Base-by-base conservation (phyloP, 2,113 vertebrate genomes). In the Sinocyclocheilus anshuiensis region DNA sequence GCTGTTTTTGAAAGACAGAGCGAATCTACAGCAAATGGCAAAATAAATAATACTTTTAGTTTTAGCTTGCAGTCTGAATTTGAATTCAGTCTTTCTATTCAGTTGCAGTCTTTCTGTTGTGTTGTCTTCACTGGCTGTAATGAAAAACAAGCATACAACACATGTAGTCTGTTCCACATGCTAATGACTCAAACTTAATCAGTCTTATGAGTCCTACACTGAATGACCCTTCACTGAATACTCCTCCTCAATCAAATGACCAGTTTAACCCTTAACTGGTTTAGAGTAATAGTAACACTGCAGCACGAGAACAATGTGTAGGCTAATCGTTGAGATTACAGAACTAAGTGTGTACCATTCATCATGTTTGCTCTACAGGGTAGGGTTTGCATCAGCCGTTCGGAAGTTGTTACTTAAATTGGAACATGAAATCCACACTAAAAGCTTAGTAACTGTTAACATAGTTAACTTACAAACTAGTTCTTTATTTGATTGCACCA, bases 331-430 rank as follows among this genome's bases (percentile, higher is more conserved):
- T 50, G 12, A 50, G 5, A 42, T 42, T 12, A 7, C 12, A 76
- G 10, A 50, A 0, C 1, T 75, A 39, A 24, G 13, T 0, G 6
- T 53, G 24, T 42, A 10, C 15, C 13, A 61, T 82, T 55, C 4
- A 33, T 12, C 33, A 29, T 57, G 61, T 87, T 69, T 77, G 24
- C 79, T 65, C 79, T 53, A n/a, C 48, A 5, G 61, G 11, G 61
- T 63, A 63, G 61, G n/a, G n/a, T 11, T 63, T 63, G 9, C n/a
- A 63, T 24, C n/a, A 26, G 61, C 61, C 4, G n/a, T 63, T 12
- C n/a, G 4, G 11, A 63, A 12, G n/a, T 26, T 63, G 10, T 63
- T 63, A 63, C 11, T 63, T 13, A 63, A 63, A 13, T 63, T 13
- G 61, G 4, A 26, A 63, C 11, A 2, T 45, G 10, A 45, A 45